Percentiles rank a stretch among this genome's conserved stretches.
Conservation (phyloP, 2,888 invertebrate species). For the Euspilapteryx auroguttella region DNA sequence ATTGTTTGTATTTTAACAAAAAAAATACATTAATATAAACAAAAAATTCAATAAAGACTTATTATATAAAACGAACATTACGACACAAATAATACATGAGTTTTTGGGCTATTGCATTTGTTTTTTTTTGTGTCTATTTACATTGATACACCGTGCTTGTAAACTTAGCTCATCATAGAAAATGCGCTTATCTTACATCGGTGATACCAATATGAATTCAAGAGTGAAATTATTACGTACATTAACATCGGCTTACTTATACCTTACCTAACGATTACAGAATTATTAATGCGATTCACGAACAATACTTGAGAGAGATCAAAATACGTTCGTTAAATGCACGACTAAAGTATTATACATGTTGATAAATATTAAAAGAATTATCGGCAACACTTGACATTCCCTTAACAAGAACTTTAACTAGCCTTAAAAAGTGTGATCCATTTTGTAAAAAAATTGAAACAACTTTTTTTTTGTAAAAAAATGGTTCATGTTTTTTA, state of each 20-base stretch:
- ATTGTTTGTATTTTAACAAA: slow-evolving; percentile 41
- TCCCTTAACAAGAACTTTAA: slow-evolving; percentile 17
- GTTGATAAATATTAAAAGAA: slow-evolving; percentile 54
- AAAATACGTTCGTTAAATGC: too few relatives aligned
- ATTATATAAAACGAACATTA: slow-evolving; percentile 23
- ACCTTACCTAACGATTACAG: slow-evolving; percentile 57
- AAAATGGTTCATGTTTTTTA: too few relatives aligned
- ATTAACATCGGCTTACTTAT: slow-evolving; percentile 54
- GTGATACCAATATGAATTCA: slow-evolving; percentile 43
- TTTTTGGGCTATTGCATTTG: slow-evolving; percentile 61
- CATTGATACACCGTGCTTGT: slow-evolving; percentile 25
- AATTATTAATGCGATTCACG: too few relatives aligned
- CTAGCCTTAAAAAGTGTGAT: too few relatives aligned
- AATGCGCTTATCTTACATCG: too few relatives aligned
- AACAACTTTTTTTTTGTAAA: not conserved
- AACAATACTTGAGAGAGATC: too few relatives aligned
- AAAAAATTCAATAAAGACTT: slow-evolving; percentile 16
- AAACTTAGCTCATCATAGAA: too few relatives aligned
- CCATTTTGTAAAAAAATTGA: slow-evolving; percentile 1
- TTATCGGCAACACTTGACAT: slow-evolving; percentile 60
- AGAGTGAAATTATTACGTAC: slow-evolving; percentile 56
- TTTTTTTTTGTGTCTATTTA: slow-evolving; percentile 32
- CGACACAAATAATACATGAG: slow-evolving; percentile 34
- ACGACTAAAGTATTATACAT: slow-evolving; percentile 49
- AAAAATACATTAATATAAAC: slow-evolving; percentile 16